Evolutionary conservation across 2,888 invertebrate species (phyloP), one percentile per base, ranked within the genome.

Genomic region (Chrysina gloriosa): DNA sequence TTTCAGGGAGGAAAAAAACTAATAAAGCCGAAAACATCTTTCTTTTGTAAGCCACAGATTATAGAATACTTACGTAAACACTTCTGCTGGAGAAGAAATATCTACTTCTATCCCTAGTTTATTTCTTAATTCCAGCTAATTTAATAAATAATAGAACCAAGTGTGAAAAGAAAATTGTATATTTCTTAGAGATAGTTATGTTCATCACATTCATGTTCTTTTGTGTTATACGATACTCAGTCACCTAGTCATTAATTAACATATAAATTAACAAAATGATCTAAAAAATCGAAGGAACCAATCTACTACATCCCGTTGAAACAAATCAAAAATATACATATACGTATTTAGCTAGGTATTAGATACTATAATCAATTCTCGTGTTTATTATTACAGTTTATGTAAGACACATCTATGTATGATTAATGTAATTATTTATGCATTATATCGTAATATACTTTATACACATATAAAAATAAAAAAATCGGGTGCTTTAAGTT

Each of bases 401-500:
- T 61, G 29, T 27, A 61, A 61, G 58, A 61, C 58, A 61, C 58
- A 61, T 42, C 27, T 42, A n/a, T n/a, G n/a, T n/a, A 61, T 27
- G 9, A 42, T 61, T 61, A 61, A 61, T 61, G n/a, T 42, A 27
- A 42, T 39, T 39, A 39, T 42, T 39, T 58, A 39, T 56, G 36
- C 27, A 58, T 42, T 5, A 14, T 27, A 16, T 42, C 42, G 45
- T 61, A 52, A 42, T 16, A 52, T 61, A 25, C 45, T 45, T 7
- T 61, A 42, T 45, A 42, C 58, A 61, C 45, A 58, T 45, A 61
- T 61, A 61, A 61, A 61, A 61, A 61, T 61, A 61, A 61, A 61
- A 56, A 61, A 61, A 61, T 61, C 42, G 36, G 56, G 58, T 61
- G 58, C 58, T 61, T 27, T 45, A 56, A 61, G 58, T 61, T 61